These are phyloP conservation scores for Potorous gilbertii DNA, from an alignment of 2,797 vertebrate species.

Conservation along the genomic window DNA sequence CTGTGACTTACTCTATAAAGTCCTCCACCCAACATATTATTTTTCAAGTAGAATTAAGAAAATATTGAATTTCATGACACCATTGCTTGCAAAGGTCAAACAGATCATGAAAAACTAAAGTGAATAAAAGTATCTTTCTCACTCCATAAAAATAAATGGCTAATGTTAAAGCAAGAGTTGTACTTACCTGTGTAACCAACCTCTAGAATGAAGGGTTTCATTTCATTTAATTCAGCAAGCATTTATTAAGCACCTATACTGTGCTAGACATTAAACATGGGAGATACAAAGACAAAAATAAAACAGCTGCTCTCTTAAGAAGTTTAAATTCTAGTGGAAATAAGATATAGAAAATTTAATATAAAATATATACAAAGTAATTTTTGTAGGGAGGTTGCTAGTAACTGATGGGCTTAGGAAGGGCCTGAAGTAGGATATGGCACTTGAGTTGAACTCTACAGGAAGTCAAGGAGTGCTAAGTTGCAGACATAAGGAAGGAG, in stretches of 20 bases:
- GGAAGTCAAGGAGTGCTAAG: neutral
- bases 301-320: neutral
- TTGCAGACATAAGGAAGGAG: neutral
- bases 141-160: conserved; percentile 40
- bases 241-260: neutral
- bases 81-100: conserved; percentile 29
- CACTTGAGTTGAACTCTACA: neutral
- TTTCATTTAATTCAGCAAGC: neutral
- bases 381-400: neutral
- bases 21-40: neutral
- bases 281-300: neutral
- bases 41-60: conserved; percentile 30
- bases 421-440: neutral
- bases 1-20: conserved; percentile 23
- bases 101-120: conserved; percentile 44
- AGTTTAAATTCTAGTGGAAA: neutral
- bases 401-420: neutral
- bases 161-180: neutral
- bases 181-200: neutral
- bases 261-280: neutral
- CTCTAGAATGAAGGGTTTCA: neutral
- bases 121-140: neutral
- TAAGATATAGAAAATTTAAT: neutral
- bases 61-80: neutral
- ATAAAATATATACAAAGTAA: neutral